Evolutionary conservation across 1,140 invertebrate species (phyloP).

Genomic region (Geopemphigus sp.): DNA sequence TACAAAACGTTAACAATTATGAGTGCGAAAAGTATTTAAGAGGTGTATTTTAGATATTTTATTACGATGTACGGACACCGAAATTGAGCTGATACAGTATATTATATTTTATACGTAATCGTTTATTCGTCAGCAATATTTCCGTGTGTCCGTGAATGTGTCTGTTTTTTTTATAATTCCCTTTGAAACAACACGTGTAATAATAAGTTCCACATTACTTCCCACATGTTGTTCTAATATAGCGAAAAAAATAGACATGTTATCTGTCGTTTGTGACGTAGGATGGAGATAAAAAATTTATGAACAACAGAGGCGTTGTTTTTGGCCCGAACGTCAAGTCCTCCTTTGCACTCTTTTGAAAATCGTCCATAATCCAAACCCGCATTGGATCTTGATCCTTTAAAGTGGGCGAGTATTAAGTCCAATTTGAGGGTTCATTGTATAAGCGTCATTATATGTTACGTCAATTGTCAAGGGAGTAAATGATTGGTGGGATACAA

Average conservation of each 20-base stretch:
- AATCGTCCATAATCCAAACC: constrained; percentile 22
- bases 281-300: constrained; percentile 36
- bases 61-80: not conserved
- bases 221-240: constrained; percentile 31
- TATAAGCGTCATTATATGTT: not conserved
- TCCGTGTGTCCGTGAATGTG: constrained; percentile 39
- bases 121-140: constrained; percentile 28
- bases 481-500: not conserved
- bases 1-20: not conserved
- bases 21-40: not conserved
- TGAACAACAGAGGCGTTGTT: constrained; percentile 40
- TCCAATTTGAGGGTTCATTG: constrained; percentile 15
- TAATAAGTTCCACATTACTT: constrained; percentile 40
- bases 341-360: constrained; percentile 29
- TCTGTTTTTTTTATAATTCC: constrained; percentile 8
- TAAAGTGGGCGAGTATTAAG: constrained; percentile 21
- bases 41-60: not conserved
- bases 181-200: constrained; percentile 41
- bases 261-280: constrained; percentile 16
- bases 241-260: constrained; percentile 12
- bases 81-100: not conserved
- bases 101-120: not conserved
- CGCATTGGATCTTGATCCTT: constrained; percentile 24
- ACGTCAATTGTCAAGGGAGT: not conserved
- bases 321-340: constrained; percentile 21